Percentiles rank a stretch among this genome's conserved stretches.
Conservation (phyloP, 1,140 invertebrate species). For the Drosophila pruinosa region DNA sequence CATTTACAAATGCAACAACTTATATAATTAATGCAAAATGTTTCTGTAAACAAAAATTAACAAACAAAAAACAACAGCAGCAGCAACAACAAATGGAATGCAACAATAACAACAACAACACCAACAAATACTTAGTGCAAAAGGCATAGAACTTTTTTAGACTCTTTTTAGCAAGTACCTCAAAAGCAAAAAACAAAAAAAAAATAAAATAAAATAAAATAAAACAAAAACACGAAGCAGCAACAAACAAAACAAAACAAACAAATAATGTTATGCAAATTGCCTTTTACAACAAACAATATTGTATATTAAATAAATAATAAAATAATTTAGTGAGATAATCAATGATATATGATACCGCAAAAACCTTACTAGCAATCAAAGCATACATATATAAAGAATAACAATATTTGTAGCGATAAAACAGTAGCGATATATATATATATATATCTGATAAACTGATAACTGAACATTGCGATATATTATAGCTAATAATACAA, state of each 20-base stretch:
- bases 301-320: conserved; percentile 47
- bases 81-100: conserved; percentile 18
- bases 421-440: conserved; percentile 59
- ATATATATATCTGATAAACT: conserved; percentile 31
- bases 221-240: conserved; percentile 26
- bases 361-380: conserved; percentile 78
- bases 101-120: conserved; percentile 6
- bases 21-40: conserved; percentile 22
- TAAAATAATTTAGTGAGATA: conserved; percentile 27
- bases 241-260: conserved; percentile 26
- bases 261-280: conserved; percentile 58
- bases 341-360: conserved; percentile 50
- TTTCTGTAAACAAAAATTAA: conserved; percentile 12
- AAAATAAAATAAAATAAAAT: conserved; percentile 2
- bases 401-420: conserved; percentile 38
- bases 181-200: conserved; percentile 31
- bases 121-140: conserved; percentile 53
- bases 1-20: conserved; percentile 15
- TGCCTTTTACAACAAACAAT: conserved; percentile 61
- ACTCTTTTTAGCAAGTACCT: conserved; percentile 74
- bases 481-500: conserved; percentile 51
- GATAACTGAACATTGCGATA: conserved; percentile 57
- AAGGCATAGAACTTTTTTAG: conserved; percentile 47
- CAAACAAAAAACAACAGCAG: conserved; percentile 18
- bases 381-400: conserved; percentile 54